Base-by-base conservation (phyloP, 2,888 invertebrate species). In the Microctonus aethiopoides region DNA sequence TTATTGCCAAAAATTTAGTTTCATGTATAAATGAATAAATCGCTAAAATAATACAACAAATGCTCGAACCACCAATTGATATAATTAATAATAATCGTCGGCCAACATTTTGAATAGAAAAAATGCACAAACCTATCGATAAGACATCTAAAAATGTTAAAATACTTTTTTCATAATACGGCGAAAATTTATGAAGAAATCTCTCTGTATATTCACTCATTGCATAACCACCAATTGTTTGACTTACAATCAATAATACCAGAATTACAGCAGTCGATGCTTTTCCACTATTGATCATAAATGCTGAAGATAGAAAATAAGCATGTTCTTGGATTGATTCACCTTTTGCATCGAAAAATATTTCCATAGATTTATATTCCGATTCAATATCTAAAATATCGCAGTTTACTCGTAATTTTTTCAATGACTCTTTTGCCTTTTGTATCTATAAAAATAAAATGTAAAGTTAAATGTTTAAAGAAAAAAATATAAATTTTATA, bases 351-450 rank as follows among this genome's bases (percentile, higher is more conserved):
- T 39, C 54, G 46, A 77, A 77, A 34, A 75, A 78, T 9, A 65
- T 34, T 26, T 74, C 72, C 46, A 79, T 75, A 6, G 73, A 68
- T 62, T 62, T 71, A 63, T 73, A 78, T 26, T 80, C 79, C 0
- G 69, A 41, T 6, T 78, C 77, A 6, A 79, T 64, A 9, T 79
- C 76, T 34, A 78, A 29, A 20, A 78, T 57, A 1, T 73, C 60
- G 1, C 29, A 32, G 0, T 61, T 62, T 26, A 76, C 75, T 0
- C 77, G 72, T 2, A 80, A 66, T 0, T 51, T 54, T 68, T 76
- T 79, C 32, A 80, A 60, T 4, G 76, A 65, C 5, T 76, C 46
- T 61, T 79, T 80, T 6, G 78, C 73, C 1, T 78, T 70, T 10
- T 79, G 36, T 2, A 73, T 74, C 79, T 80, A 68, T 1, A 71